Evolutionary conservation across 1,140 invertebrate genomes (phyloP), one percentile per base, ranked within the genome.

Genomic region (Magallana angulata): DNA sequence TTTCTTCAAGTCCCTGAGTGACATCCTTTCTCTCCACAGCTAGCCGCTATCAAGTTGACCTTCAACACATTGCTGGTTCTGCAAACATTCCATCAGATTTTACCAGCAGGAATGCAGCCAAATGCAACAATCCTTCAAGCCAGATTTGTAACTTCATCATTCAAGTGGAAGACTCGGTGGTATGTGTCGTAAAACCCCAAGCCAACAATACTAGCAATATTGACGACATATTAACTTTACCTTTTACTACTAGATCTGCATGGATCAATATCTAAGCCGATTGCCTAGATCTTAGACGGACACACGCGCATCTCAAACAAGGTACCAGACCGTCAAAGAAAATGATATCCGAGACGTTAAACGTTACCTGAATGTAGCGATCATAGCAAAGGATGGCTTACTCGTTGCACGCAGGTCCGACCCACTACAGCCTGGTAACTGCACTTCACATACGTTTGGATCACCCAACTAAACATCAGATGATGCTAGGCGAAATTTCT

Each of bases 21-120:
- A 56, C 90, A 48, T 64, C 89, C 12, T 89, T 90, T 80, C 58
- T 89, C 14, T 64, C 83, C n/a, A 85, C 64, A 30, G 86, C 87
- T 24, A 91, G 89, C 62, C 60, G 87, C 1, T 89, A 90, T 57
- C 87, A 91, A 57, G 85, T 84, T 18, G 57, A 36, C 14, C 62
- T 91, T 24, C 80, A 57, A 14, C 90, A 89, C 87, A 48, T 89
- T 7, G 68, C 85, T 5, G 89, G 85, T 16, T 57, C 84, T 0
- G 60, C 88, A 59, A 88, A 87, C 24, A 12, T 88, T n/a, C 90
- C 89, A 9, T 88, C 88, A 48, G 84, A 91, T 82, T 89, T 91
- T 58, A 80, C 84, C 14, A 90, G 86, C 36, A 14, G 89, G 12
- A 90, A 90, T 85, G 84, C 90, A 56, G 84, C 84, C 12, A 4